Evolutionary conservation across 2,113 vertebrate genomes (phyloP).

Genomic region (Dipodomys stephensi): DNA sequence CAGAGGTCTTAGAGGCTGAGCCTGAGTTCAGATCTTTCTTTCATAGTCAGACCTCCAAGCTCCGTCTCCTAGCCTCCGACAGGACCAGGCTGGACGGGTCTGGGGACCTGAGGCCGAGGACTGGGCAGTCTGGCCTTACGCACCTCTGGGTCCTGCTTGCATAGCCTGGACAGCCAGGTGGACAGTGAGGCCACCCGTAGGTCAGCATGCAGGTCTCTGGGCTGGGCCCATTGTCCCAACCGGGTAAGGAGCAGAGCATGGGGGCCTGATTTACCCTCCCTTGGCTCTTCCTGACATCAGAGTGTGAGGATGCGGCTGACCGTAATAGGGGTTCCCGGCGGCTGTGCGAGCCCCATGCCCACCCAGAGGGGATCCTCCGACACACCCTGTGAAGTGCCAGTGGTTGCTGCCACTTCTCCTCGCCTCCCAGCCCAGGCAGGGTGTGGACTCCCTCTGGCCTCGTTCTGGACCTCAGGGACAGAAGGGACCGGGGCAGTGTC

Average conservation of each 20-base stretch:
- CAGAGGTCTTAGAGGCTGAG: neutral
- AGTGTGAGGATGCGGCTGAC: no score
- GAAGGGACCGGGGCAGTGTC: neutral
- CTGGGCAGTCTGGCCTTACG: neutral
- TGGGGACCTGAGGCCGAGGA: neutral
- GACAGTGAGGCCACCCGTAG: neutral
- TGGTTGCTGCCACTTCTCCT: accelerated
- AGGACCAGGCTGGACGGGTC: neutral
- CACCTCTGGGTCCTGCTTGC: no score
- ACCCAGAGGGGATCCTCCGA: neutral
- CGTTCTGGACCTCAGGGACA: neutral
- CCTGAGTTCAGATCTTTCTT: neutral
- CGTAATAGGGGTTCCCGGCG: neutral
- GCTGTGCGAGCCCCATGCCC: neutral
- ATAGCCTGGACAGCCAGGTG: neutral
- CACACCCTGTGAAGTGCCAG: neutral
- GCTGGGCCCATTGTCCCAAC: no score
- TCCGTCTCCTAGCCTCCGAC: neutral
- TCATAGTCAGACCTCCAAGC: neutral
- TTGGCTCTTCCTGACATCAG: neutral
- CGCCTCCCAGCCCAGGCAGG: no score
- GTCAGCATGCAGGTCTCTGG: accelerated
- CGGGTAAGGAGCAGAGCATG: no score
- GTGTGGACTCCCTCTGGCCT: neutral
- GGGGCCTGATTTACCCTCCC: no score